Percentiles rank a stretch among this genome's conserved stretches.
These are phyloP conservation scores for Hermodice carunculata DNA, from an alignment of 2,888 invertebrate genomes.

Conservation along the genomic window DNA sequence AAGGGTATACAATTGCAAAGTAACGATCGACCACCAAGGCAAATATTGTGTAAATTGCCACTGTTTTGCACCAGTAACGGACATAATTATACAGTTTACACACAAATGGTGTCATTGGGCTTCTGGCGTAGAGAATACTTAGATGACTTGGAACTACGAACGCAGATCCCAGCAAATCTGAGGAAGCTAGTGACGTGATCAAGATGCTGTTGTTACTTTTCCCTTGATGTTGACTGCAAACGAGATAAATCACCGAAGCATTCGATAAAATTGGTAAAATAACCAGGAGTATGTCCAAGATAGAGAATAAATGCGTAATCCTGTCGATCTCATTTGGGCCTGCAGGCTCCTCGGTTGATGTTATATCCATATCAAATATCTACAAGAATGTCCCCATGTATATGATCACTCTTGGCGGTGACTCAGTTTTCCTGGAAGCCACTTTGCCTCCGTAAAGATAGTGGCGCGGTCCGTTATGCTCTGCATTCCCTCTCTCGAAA, in stretches of 20 bases:
- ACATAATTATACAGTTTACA: constrained; percentile 32
- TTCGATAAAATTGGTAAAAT: no score
- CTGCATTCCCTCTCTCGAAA: no score
- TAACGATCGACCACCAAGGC: constrained; percentile 32
- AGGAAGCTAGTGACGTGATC: constrained; percentile 29
- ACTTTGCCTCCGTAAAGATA: no score
- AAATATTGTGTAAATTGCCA: constrained; percentile 29
- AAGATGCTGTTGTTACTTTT: constrained; percentile 26
- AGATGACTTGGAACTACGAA: constrained; percentile 23
- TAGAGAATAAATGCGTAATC: no score
- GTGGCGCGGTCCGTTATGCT: no score
- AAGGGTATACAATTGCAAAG: constrained; percentile 2
- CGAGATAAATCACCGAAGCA: constrained; percentile 21
- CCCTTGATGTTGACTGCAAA: constrained; percentile 26
- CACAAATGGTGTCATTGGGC: constrained; percentile 15
- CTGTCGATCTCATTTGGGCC: no score
- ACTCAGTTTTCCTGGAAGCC: no score
- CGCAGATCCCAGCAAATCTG: constrained; percentile 12
- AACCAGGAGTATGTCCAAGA: no score
- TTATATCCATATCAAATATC: no score
- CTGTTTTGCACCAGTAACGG: constrained; percentile 32
- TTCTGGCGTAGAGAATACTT: neutral
- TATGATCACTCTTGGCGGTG: no score
- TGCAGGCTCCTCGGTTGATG: no score
- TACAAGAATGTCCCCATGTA: no score